Base-by-base conservation (phyloP, 2,888 invertebrate genomes). In the Dioctria rufipes region DNA sequence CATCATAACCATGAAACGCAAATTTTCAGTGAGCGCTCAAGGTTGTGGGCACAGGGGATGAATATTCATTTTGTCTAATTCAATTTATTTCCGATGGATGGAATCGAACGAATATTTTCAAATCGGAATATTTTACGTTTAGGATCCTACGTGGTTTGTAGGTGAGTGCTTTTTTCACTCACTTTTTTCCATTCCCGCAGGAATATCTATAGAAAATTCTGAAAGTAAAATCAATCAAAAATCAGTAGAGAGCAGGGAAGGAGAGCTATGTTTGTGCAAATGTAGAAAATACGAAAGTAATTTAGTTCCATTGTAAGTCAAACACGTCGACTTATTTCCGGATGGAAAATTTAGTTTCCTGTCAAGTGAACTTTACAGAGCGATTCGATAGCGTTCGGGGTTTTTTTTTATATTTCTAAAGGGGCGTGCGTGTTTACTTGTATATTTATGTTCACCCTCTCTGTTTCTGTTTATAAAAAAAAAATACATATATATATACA, bases 241-340 rank as follows among this genome's bases (percentile, higher is more conserved):
- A 39, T 40, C 9, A 54, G 39, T 25, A 40, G 67, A n/a, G 67
- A 46, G 67, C 49, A 67, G 49, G 37, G 11, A 49, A 67, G 40
- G 37, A 43, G 46, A 46, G 67, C 37, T 67, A 71, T 46, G 71
- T 71, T 71, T 71, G 71, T 71, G 54, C 25, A 71, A 71, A 71
- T 46, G 71, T 67, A 40, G 51, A 51, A 71, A 71, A 51, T 71
- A 71, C 40, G 25, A 54, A 71, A 39, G 71, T 71, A 51, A 71
- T 71, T 71, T 71, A 51, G 71, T 75, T 75, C 75, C 61, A 75
- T 75, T 75, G 75, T 71, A 54, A 54, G 51, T 75, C 43, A 60
- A 75, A 75, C 75, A 75, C 75, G 60, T 75, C 75, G 75, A 42
- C 75, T 75, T 75, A 61, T 75, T 75, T 75, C 75, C 75, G 75